These are phyloP conservation scores for Chymomyza costata DNA, from an alignment of 1,140 invertebrate genomes.

Conservation along the genomic window DNA sequence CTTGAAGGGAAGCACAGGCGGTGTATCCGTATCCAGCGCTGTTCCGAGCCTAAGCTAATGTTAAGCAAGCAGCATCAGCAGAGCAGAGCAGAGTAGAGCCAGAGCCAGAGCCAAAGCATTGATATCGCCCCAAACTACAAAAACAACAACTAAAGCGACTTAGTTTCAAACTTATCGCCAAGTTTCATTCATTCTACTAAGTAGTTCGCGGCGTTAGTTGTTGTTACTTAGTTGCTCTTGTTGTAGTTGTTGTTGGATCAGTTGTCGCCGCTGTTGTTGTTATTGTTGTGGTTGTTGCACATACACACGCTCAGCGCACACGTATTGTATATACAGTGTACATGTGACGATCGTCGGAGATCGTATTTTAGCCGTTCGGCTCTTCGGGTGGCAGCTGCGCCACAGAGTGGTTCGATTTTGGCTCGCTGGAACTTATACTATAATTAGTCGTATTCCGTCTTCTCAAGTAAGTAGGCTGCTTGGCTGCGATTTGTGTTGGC, in stretches of 20 bases:
- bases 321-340: constrained; percentile 54
- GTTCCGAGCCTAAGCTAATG: too few species aligned
- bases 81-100: too few species aligned
- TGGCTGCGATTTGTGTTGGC: constrained; percentile 14
- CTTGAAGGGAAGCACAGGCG: too few species aligned
- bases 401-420: constrained; percentile 44
- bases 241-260: too few species aligned
- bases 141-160: constrained; percentile 15
- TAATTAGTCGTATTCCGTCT: constrained; percentile 75
- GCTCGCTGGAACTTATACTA: constrained; percentile 72
- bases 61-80: too few species aligned
- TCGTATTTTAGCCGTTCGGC: constrained; percentile 7
- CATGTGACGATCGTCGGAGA: constrained; percentile 27
- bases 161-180: constrained; percentile 49
- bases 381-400: constrained; percentile 8
- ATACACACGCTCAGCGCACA: constrained; percentile 25
- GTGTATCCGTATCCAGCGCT: too few species aligned
- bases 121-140: constrained; percentile 14
- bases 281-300: too few species aligned
- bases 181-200: constrained; percentile 41
- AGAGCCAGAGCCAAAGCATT: too few species aligned
- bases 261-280: constrained; percentile 49
- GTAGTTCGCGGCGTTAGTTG: constrained; percentile 33
- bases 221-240: constrained; percentile 41
- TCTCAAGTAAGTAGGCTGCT: constrained; percentile 67